phyloP scores from a whole-genome alignment of 2,797 vertebrate genomes.

The Malurus splendens region DNA sequence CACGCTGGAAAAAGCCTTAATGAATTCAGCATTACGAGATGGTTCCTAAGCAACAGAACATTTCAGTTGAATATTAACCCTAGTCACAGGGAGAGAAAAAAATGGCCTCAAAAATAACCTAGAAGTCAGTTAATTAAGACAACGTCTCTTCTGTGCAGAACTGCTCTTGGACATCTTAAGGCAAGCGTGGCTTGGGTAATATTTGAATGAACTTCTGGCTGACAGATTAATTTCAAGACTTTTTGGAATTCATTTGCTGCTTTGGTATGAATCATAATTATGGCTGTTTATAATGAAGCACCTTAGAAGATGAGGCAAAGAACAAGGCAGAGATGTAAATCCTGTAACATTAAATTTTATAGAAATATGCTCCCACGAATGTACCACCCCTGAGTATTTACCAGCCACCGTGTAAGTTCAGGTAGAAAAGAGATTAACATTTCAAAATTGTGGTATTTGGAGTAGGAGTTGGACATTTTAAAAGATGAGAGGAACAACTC shows the following conservation, averaged over 20 bases:
- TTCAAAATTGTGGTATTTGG: not conserved
- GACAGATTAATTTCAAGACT: not conserved
- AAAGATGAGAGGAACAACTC: not conserved
- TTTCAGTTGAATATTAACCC: conserved; percentile 58
- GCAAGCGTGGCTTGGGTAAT: not conserved
- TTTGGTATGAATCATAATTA: not conserved
- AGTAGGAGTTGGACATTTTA: not conserved
- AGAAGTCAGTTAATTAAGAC: conserved; percentile 24
- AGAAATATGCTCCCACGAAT: not conserved
- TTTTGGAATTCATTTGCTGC: not conserved
- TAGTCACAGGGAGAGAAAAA: conserved; percentile 38
- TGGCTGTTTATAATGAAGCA: not conserved
- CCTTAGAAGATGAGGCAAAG: not conserved
- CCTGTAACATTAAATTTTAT: not conserved
- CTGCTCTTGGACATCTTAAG: not conserved
- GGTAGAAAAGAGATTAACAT: not conserved
- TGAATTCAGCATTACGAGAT: conserved; percentile 59
- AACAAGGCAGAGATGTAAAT: not conserved
- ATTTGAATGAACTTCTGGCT: not conserved
- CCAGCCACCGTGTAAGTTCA: not conserved
- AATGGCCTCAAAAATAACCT: conserved; percentile 5
- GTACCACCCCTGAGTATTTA: not conserved
- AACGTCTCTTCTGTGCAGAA: not conserved
- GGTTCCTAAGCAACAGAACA: conserved; percentile 71
- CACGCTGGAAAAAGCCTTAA: conserved; percentile 65